Conservation (phyloP, 2,888 invertebrate genomes). For the Leptinotarsa juncta region DNA sequence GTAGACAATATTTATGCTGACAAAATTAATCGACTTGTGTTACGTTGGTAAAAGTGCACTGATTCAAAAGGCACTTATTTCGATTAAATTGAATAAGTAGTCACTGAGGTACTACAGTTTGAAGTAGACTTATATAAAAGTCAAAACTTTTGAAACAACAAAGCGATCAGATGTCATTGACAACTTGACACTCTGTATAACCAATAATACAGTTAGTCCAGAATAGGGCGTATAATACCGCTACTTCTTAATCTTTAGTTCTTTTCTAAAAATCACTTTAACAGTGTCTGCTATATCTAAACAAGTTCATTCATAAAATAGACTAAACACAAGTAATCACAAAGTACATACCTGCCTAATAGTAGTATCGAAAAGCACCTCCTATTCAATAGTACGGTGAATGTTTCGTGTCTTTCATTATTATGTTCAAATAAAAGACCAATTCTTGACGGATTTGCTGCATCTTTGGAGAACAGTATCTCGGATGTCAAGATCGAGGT, state of each 20-base stretch:
- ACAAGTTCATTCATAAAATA: conserved; percentile 23
- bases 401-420: conserved; percentile 20
- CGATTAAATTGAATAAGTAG: too few relatives aligned
- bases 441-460: conserved; percentile 10
- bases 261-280: conserved; percentile 11
- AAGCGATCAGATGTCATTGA: background rate
- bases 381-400: conserved; percentile 6
- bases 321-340: conserved; percentile 12
- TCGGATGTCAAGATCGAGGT: background rate
- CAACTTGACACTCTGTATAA: background rate
- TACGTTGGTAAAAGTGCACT: too few relatives aligned
- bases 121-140: too few relatives aligned
- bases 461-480: background rate
- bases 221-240: background rate
- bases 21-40: too few relatives aligned
- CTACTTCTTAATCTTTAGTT: conserved; percentile 5
- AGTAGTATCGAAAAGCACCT: background rate
- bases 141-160: background rate
- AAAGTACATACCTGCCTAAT: conserved; percentile 20
- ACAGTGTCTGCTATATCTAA: background rate
- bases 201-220: background rate
- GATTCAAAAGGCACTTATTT: too few relatives aligned
- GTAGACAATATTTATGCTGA: too few relatives aligned
- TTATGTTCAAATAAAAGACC: conserved; percentile 16
- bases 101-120: too few relatives aligned